phyloP scores from a whole-genome alignment of 2,113 vertebrate genomes.

The Ifrita kowaldi region DNA sequence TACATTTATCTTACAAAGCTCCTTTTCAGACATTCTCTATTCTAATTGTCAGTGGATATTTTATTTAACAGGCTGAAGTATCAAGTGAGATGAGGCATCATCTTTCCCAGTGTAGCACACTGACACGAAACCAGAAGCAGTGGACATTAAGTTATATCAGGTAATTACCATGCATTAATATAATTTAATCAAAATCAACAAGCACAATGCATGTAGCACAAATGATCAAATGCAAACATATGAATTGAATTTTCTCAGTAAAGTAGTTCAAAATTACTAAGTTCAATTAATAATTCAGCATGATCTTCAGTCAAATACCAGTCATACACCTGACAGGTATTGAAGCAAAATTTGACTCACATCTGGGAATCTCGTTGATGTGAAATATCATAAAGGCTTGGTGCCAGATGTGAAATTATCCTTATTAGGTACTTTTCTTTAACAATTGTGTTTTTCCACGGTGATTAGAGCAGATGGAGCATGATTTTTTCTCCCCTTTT shows the following conservation, averaged over 20 bases:
- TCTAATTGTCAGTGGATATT: neutral
- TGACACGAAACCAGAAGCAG: neutral
- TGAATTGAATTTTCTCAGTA: neutral
- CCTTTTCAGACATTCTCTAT: neutral
- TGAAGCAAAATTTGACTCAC: conserved; percentile 26
- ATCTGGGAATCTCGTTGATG: conserved; percentile 43
- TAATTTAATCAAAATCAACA: conserved; percentile 10
- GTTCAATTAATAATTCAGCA: neutral
- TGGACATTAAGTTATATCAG: neutral
- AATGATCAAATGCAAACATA: neutral
- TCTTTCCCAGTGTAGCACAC: neutral
- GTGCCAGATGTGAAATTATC: conserved; percentile 65
- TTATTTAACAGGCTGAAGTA: neutral
- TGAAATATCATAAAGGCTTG: conserved; percentile 46
- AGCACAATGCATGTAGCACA: neutral
- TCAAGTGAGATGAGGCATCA: neutral
- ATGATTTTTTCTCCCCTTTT: neutral
- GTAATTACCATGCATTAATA: neutral
- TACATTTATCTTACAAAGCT: neutral
- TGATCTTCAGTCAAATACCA: neutral
- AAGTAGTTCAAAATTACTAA: neutral
- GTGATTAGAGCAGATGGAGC: conserved; percentile 63
- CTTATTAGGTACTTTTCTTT: conserved; percentile 60
- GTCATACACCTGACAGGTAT: neutral
- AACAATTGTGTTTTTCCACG: conserved; percentile 43